These are phyloP conservation scores for Pteronotus mesoamericanus DNA, from an alignment of 2,797 vertebrate genomes.

Conservation along the genomic window DNA sequence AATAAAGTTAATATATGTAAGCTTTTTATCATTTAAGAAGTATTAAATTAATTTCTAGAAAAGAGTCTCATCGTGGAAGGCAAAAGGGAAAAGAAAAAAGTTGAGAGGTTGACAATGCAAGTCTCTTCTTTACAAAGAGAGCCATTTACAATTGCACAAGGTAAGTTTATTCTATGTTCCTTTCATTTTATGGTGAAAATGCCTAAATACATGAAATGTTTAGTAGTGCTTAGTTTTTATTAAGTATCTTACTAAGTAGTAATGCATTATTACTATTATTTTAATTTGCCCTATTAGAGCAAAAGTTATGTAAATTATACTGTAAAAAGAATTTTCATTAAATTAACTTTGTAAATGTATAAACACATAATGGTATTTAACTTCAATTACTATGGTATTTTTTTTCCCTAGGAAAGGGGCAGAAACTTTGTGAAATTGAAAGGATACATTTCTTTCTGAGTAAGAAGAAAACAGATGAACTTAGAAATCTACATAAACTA, in stretches of 20 bases:
- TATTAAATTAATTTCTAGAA: conserved; percentile 80
- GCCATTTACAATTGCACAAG: conserved; percentile 90
- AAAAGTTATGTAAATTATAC: background rate
- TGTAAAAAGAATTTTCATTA: background rate
- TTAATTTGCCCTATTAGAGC: background rate
- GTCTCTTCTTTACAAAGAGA: conserved; percentile 88
- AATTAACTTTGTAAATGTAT: background rate
- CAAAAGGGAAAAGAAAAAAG: conserved; percentile 93
- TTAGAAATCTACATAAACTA: conserved; percentile 93
- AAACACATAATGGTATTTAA: background rate
- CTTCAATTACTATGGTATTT: background rate
- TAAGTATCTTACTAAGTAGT: conserved; percentile 7
- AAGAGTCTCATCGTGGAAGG: conserved; percentile 91
- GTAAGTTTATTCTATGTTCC: conserved; percentile 75
- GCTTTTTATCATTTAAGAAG: conserved; percentile 24
- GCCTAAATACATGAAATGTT: background rate
- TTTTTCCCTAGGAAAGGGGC: conserved; percentile 86
- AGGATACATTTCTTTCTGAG: conserved; percentile 91
- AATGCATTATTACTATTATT: conserved; percentile 1
- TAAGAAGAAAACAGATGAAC: conserved; percentile 93
- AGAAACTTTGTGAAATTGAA: conserved; percentile 95
- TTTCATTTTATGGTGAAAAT: conserved; percentile 42
- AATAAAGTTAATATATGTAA: background rate
- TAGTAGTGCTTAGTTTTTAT: background rate
- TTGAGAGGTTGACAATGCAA: conserved; percentile 93